phyloP scores from a whole-genome alignment of 2,797 vertebrate species.

The Gymnocypris eckloni region DNA sequence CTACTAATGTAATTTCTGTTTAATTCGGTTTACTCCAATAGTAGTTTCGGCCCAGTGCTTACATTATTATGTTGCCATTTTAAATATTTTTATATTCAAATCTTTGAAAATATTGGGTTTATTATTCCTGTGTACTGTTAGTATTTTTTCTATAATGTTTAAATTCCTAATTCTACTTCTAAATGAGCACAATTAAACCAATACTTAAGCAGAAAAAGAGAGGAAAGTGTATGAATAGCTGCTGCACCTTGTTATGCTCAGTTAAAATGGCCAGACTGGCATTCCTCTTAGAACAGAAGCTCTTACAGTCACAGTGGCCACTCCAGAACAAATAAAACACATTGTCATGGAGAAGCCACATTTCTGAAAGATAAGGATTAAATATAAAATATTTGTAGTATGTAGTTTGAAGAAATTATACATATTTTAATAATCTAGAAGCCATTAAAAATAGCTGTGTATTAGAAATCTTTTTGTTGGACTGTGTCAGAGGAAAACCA shows the following conservation, averaged over 20 bases:
- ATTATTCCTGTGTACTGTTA: background rate
- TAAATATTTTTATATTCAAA: background rate
- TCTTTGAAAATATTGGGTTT: background rate
- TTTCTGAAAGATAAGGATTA: constrained; percentile 38
- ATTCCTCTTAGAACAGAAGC: constrained; percentile 32
- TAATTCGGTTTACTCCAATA: background rate
- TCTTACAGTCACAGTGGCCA: constrained; percentile 22
- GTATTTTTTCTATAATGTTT: background rate
- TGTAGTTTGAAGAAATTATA: background rate
- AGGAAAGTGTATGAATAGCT: background rate
- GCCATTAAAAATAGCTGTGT: background rate
- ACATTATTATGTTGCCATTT: background rate
- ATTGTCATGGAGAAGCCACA: constrained; percentile 45
- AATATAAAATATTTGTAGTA: background rate
- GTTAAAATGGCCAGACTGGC: constrained; percentile 32
- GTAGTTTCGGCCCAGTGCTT: background rate
- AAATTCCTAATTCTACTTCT: background rate
- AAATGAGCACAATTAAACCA: background rate
- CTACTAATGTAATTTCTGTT: background rate
- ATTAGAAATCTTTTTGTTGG: background rate
- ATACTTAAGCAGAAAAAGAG: background rate
- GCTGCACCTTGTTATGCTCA: constrained; percentile 39
- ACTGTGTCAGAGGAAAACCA: background rate
- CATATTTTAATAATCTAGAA: background rate
- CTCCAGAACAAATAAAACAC: constrained; percentile 55